Base-by-base conservation (phyloP, 30 jellyfish, hydroid and myxozoan species). In the Pseudorhiza aurosa region DNA sequence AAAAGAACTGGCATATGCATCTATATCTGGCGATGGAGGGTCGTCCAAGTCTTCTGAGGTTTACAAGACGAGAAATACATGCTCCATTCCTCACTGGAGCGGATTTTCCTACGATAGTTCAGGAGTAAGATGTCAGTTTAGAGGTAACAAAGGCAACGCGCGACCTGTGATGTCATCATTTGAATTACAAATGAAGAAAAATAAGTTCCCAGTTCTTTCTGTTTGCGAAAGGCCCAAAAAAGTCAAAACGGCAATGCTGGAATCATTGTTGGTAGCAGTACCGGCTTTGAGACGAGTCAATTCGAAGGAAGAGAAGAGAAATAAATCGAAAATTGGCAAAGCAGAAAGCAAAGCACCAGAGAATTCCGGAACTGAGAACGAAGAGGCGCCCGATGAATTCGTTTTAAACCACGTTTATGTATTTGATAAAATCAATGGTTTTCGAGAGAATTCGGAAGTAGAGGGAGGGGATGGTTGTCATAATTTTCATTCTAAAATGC, bases 141-240 rank as follows among this genome's bases (percentile, higher is more conserved):
- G 42, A 0, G 10, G 35, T 19, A 19, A 19, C 14, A 42, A 65
- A 32, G 43, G 22, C 2, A 25, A 49, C 7, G 17, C n/a, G n/a
- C n/a, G n/a, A n/a, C n/a, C n/a, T n/a, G n/a, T n/a, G n/a, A n/a
- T n/a, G n/a, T n/a, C n/a, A n/a, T n/a, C n/a, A n/a, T n/a, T n/a
- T n/a, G n/a, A n/a, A n/a, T n/a, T 53, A 53, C 14, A 17, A 6
- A 2, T 36, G 14, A 22, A 53, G 35, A 53, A 53, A 15, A 80
- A 62, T 8, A 62, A 74, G 49, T 77, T 37, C 22, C 89, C 89
- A 1, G 77, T 58, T n/a, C 68, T 80, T 0, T 4, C 57, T 2
- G 77, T 42, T 14, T 47, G 85, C 45, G 77, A 65, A 33, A 58
- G 81, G 32, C 91, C 91, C 1, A 64, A 80, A 50, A 69, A 72